Evolutionary conservation across 2,797 vertebrate species (phyloP), one percentile per base, ranked within the genome.

Genomic region (Cirrhinus mrigala): DNA sequence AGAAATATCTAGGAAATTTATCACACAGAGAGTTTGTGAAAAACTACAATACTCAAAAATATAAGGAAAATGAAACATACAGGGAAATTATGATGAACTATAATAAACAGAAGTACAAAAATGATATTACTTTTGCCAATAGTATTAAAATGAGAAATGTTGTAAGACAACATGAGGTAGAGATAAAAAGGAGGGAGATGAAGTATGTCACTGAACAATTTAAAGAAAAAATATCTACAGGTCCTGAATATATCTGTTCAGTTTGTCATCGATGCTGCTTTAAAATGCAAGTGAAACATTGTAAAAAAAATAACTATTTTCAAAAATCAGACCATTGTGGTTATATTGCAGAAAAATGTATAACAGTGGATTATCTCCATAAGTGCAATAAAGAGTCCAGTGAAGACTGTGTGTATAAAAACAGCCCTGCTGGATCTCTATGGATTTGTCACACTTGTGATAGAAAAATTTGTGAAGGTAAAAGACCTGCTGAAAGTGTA

Each of bases 361-460:
- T 83, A 5, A 83, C 87, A 46, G 0, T 80, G 0, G 52, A 48
- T 37, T 84, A 82, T 50, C 16, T 85, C 16, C 85, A 88, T 52
- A 0, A 5, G 0, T 88, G 85, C 70, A 60, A 52, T 46, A n/a
- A 27, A 3, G 0, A 2, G 0, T 88, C 82, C n/a, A 0, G 14
- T 6, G 2, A 16, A 29, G 6, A 37, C 0, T 87, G 86, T 73
- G 22, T 18, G 0, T 24, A 18, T 24, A 76, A 58, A 24, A 20
- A 5, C 10, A 37, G 29, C 0, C 27, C 81, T 62, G 22, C 22
- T 27, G n/a, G 2, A 22, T 46, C 27, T 58, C 20, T 89, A 10
- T 87, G 86, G 84, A 78, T 89, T 77, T 89, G 86, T 44, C 37
- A 64, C 27, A 83, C 75, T 7, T 85, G 87, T 75, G 64, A 85